Evolutionary conservation across 2,797 vertebrate genomes (phyloP).

Genomic region (Aplochiton taeniatus): DNA sequence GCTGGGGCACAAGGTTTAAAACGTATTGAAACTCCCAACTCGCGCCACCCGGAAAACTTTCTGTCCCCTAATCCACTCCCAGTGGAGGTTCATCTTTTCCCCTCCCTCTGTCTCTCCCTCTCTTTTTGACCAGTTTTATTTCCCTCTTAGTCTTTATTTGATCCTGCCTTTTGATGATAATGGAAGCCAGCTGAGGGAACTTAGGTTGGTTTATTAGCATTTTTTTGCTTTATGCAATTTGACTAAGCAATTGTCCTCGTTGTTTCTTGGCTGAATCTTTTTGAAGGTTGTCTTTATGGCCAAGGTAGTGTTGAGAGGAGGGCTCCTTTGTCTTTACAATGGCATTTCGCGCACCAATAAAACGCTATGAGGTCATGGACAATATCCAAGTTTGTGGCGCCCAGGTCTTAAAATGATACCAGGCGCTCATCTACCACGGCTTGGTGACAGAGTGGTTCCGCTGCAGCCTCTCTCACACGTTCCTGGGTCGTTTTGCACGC

Average conservation of each 20-base stretch:
- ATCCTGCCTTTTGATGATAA: slow-evolving; percentile 61
- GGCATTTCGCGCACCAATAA: slow-evolving; percentile 23
- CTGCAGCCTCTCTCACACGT: slow-evolving; percentile 7
- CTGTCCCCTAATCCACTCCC: slow-evolving; percentile 43
- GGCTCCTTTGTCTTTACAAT: slow-evolving; percentile 22
- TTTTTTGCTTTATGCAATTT: slow-evolving; percentile 40
- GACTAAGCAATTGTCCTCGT: slow-evolving; percentile 42
- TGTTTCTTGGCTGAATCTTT: slow-evolving; percentile 36
- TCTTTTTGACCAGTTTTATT: slow-evolving; percentile 52
- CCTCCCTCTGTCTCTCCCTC: not conserved
- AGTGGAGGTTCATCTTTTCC: not conserved
- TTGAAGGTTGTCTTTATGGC: slow-evolving; percentile 18
- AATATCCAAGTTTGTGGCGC: slow-evolving; percentile 24
- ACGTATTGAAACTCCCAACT: slow-evolving; percentile 1
- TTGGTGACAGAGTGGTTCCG: no score
- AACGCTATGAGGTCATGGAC: slow-evolving; percentile 26
- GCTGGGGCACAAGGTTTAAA: no score
- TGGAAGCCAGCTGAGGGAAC: slow-evolving; percentile 64
- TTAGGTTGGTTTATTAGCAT: slow-evolving; percentile 58
- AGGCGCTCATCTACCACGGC: not conserved
- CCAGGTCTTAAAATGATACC: slow-evolving; percentile 17
- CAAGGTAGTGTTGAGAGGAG: slow-evolving; percentile 1
- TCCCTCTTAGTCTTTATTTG: slow-evolving; percentile 52
- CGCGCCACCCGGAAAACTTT: slow-evolving; percentile 40
- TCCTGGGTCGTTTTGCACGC: not conserved